Evolutionary conservation across 2,888 invertebrate species (phyloP), one percentile per base, ranked within the genome.

Genomic region (Acanthopleura granulata): DNA sequence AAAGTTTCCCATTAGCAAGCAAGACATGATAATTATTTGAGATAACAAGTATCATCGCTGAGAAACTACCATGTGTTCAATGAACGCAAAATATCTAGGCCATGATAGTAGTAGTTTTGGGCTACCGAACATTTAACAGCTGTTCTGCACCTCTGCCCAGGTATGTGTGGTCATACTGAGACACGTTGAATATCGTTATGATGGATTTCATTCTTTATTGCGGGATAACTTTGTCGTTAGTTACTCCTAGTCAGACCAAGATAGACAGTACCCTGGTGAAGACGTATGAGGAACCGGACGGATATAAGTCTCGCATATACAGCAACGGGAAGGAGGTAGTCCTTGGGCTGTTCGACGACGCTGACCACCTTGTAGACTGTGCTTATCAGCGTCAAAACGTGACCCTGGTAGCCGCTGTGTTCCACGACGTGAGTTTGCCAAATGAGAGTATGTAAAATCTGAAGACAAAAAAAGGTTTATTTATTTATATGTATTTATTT

Each of bases 401-500:
- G 3, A 12, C 66, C 22, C 29, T 27, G 25, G 66, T 66, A 12
- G 66, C 66, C 29, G 15, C 6, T 22, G 29, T 66, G 6, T 66
- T 66, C 66, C 66, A 66, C 29, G 66, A 66, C 29, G 66, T 66
- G 25, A 66, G 66, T 66, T 27, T 57, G 12, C 22, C n/a, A 22
- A 22, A 9, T 57, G 40, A 9, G 40, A 9, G 40, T 40, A 40
- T 40, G 3, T 40, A 40, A 9, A 40, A 40, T 6, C 40, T 40
- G 9, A 40, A 40, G 40, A 40, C n/a, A n/a, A n/a, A n/a, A n/a
- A n/a, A n/a, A n/a, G n/a, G n/a, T n/a, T n/a, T n/a, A n/a, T n/a
- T n/a, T n/a, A n/a, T n/a, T n/a, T n/a, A n/a, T n/a, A n/a, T n/a
- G n/a, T n/a, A n/a, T n/a, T n/a, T n/a, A n/a, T n/a, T n/a, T n/a